Conservation (phyloP, 2,113 vertebrate species). For the Lamprotornis superbus region DNA sequence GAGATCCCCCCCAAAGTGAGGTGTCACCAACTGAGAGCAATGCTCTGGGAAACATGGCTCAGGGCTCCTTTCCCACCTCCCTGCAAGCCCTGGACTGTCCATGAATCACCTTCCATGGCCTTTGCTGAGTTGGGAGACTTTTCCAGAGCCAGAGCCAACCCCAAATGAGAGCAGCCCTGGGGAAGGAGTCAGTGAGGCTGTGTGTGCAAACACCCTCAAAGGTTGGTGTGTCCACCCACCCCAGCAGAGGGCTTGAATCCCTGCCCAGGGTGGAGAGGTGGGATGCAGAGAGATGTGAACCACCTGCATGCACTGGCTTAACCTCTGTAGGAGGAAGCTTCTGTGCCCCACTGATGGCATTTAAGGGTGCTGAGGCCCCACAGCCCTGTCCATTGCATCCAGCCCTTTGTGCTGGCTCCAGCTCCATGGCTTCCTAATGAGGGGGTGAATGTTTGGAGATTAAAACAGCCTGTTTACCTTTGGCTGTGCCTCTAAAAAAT, state of each 20-base stretch:
- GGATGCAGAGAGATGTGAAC: not conserved
- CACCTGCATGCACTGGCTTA: not conserved
- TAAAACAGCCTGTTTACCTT: not conserved
- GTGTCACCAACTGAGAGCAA: fast-evolving
- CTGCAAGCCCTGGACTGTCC: not conserved
- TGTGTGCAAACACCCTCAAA: not conserved
- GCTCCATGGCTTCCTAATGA: not conserved
- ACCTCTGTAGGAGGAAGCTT: not conserved
- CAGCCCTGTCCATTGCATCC: fast-evolving
- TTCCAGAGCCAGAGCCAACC: not conserved
- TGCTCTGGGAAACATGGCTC: not conserved
- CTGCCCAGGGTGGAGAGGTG: not conserved
- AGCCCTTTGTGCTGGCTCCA: not conserved
- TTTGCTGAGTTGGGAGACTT: not conserved
- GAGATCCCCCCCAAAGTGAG: fast-evolving
- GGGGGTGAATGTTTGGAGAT: not conserved
- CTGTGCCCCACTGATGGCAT: not conserved
- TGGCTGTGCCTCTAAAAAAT: not conserved
- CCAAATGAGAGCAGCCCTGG: fast-evolving
- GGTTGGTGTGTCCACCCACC: too few species aligned
- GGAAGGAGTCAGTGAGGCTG: not conserved
- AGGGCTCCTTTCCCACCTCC: not conserved
- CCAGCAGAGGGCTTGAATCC: not conserved
- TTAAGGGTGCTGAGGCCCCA: not conserved
- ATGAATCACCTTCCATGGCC: fast-evolving